Evolutionary conservation across 2,888 invertebrate genomes (phyloP).

Genomic region (Phyllotreta striolata): DNA sequence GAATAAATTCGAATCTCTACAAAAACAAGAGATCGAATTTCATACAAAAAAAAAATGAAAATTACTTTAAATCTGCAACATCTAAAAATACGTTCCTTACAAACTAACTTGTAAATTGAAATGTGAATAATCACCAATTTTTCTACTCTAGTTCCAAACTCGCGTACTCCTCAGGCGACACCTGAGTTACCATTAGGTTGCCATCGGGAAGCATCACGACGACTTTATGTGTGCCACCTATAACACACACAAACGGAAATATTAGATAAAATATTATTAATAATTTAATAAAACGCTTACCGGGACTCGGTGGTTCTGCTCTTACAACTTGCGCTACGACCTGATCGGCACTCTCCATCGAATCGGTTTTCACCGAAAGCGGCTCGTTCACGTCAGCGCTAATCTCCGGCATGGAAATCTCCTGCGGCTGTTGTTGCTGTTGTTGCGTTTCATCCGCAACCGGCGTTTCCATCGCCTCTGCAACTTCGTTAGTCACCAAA

Average conservation of each 20-base stretch:
- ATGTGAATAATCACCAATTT: conserved; percentile 24
- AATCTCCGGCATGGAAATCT: conserved; percentile 43
- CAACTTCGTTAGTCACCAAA: conserved; percentile 70
- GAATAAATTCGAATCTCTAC: no score
- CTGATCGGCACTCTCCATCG: conserved; percentile 64
- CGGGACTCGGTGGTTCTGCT: conserved; percentile 84
- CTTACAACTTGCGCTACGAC: conserved; percentile 87
- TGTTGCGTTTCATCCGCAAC: conserved; percentile 39
- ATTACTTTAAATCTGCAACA: no score
- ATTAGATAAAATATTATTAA: no score
- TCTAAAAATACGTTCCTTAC: background rate
- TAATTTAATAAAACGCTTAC: conserved; percentile 63
- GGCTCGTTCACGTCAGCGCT: conserved; percentile 50
- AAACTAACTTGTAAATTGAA: conserved; percentile 17
- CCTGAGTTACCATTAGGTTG: conserved; percentile 86
- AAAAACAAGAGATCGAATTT: conserved; percentile 21
- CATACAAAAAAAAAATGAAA: conserved; percentile 22
- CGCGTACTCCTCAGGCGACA: conserved; percentile 85
- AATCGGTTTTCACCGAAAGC: conserved; percentile 60
- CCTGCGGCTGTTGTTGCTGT: conserved; percentile 31
- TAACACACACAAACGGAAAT: conserved; percentile 46
- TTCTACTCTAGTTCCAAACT: conserved; percentile 62
- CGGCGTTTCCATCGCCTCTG: conserved; percentile 56
- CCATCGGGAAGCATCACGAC: conserved; percentile 86
- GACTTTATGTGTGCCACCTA: conserved; percentile 84